Percentiles rank a stretch among this genome's conserved stretches.
Evolutionary conservation across 2,888 invertebrate species (phyloP).

Genomic region (Mythimna pallens): DNA sequence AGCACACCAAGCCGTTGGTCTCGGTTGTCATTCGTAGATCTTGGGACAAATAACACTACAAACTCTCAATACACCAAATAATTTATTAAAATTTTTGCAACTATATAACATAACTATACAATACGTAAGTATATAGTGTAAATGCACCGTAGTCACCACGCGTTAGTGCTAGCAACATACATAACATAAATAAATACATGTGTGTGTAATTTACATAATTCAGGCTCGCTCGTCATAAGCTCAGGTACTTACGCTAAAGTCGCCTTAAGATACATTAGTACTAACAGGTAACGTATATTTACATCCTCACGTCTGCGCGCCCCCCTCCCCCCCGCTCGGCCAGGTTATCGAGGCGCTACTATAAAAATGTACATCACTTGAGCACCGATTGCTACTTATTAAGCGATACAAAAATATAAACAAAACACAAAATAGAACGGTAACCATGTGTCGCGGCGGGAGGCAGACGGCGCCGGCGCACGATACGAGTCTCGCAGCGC

Average conservation of each 20-base stretch:
- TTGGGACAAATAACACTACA: slow-evolving; percentile 59
- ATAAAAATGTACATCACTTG: slow-evolving; percentile 41
- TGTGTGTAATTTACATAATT: slow-evolving; percentile 57
- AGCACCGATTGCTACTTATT: slow-evolving; percentile 41
- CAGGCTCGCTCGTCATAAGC: slow-evolving; percentile 65
- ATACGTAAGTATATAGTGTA: slow-evolving; percentile 61
- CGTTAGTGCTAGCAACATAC: slow-evolving; percentile 67
- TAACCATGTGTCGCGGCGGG: slow-evolving; percentile 18
- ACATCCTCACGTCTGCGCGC: slow-evolving; percentile 55
- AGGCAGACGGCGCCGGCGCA: background rate
- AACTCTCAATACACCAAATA: slow-evolving; percentile 59
- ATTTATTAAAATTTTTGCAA: slow-evolving; percentile 67
- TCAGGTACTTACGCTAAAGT: slow-evolving; percentile 80
- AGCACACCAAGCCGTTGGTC: too few species aligned
- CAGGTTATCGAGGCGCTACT: background rate
- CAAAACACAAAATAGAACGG: slow-evolving; percentile 43
- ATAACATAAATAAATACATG: slow-evolving; percentile 49
- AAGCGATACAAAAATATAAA: slow-evolving; percentile 45
- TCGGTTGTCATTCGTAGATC: too few species aligned
- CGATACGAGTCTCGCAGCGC: background rate
- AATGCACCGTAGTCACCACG: slow-evolving; percentile 71
- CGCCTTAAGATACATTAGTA: slow-evolving; percentile 63
- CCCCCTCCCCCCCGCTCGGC: background rate
- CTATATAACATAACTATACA: slow-evolving; percentile 60
- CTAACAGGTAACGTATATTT: slow-evolving; percentile 77